Conservation (phyloP, 2,797 vertebrate genomes). For the Lagodon rhomboides region DNA sequence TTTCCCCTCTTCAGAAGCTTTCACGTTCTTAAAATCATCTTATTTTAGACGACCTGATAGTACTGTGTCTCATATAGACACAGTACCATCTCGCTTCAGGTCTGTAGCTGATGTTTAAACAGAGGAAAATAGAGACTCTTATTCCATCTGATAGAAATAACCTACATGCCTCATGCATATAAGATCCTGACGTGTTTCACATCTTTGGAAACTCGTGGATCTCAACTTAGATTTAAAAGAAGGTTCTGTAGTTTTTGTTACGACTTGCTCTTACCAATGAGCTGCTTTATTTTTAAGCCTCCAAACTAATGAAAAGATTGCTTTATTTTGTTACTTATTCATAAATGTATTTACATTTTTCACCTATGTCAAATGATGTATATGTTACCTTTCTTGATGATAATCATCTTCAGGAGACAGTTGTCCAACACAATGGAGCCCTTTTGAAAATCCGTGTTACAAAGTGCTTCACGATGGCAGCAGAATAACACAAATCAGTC, state of each 20-base stretch:
- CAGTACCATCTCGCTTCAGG: not conserved
- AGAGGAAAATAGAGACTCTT: not conserved
- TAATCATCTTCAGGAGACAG: not conserved
- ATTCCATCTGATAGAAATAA: slow-evolving; percentile 1
- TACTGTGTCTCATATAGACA: not conserved
- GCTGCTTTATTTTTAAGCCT: not conserved
- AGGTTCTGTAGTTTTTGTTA: not conserved
- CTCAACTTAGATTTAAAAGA: not conserved
- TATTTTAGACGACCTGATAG: not conserved
- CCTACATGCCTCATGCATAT: not conserved
- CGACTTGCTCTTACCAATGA: not conserved
- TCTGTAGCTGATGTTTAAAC: not conserved
- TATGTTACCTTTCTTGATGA: not conserved
- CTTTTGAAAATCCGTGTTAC: no score
- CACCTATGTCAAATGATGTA: not conserved
- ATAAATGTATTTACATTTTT: no score
- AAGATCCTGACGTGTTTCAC: not conserved
- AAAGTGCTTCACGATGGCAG: no score
- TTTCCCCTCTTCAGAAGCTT: not conserved
- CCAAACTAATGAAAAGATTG: no score
- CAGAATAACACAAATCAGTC: no score
- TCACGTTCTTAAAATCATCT: not conserved
- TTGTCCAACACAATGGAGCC: no score
- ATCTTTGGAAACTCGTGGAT: not conserved
- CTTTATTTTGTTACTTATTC: no score